Evolutionary conservation across 37 sponge, comb jelly and placozoan genomes (phyloP).

Genomic region (Oscarella lobularis): DNA sequence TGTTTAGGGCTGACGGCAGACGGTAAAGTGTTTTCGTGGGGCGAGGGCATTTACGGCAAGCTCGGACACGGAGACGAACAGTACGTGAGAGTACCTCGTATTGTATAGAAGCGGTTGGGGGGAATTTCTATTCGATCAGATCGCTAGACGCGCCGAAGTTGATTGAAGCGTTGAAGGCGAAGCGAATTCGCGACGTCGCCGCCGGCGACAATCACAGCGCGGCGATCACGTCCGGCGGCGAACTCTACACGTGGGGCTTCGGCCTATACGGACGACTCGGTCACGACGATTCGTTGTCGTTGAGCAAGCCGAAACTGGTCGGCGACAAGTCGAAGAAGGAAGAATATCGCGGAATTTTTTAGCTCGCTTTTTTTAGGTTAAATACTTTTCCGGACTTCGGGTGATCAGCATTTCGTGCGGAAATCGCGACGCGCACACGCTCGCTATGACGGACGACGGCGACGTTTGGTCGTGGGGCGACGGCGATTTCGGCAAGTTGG

Average conservation of each 20-base stretch:
- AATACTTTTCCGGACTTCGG: slow-evolving; percentile 42
- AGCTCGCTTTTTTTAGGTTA: slow-evolving; percentile 35
- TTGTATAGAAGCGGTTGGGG: too few relatives aligned
- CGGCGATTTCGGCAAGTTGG: slow-evolving; percentile 73
- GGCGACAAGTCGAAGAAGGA: background rate
- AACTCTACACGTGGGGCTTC: slow-evolving; percentile 90
- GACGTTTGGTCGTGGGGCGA: slow-evolving; percentile 86
- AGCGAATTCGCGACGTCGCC: slow-evolving; percentile 72
- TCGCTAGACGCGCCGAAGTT: slow-evolving; percentile 48
- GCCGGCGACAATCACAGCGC: slow-evolving; percentile 88
- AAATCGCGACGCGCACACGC: slow-evolving; percentile 68
- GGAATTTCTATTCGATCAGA: too few relatives aligned
- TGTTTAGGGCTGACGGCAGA: slow-evolving; percentile 80
- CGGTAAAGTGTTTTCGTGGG: slow-evolving; percentile 96
- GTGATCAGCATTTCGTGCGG: slow-evolving; percentile 72
- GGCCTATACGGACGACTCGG: slow-evolving; percentile 80
- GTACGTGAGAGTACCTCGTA: background rate
- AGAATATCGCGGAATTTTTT: background rate
- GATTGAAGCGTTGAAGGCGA: slow-evolving; percentile 76
- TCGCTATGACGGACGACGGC: slow-evolving; percentile 72
- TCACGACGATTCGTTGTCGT: slow-evolving; percentile 57
- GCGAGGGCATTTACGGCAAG: slow-evolving; percentile 92
- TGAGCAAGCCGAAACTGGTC: slow-evolving; percentile 81
- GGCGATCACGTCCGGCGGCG: slow-evolving; percentile 73
- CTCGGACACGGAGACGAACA: slow-evolving; percentile 84